A percentile compares a stretch with the other conserved stretches of the same genome.
Conservation (phyloP, 2,113 vertebrate species). For the Riparia riparia region DNA sequence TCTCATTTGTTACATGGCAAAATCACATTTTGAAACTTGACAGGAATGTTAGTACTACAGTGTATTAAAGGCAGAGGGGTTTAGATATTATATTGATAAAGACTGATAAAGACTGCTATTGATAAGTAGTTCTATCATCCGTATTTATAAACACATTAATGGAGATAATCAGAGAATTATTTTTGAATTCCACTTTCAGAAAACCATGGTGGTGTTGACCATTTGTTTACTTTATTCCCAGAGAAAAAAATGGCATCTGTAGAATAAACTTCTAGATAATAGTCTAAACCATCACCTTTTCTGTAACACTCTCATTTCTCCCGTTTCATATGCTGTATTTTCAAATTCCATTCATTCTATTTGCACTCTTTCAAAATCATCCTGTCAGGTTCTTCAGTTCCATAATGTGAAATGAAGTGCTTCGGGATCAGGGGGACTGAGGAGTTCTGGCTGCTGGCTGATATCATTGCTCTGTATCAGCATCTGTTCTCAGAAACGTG, state of each 20-base stretch:
- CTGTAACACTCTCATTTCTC: neutral
- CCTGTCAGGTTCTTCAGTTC: neutral
- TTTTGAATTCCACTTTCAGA: neutral
- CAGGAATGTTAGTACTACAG: neutral
- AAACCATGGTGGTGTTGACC: neutral
- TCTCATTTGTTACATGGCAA: neutral
- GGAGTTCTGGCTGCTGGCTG: neutral
- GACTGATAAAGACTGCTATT: neutral
- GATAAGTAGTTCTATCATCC: neutral
- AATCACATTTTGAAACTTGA: neutral
- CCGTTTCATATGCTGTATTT: neutral
- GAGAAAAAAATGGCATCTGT: neutral
- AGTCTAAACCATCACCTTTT: neutral
- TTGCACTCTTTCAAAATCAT: neutral
- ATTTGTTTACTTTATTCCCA: neutral
- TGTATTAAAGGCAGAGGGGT: neutral
- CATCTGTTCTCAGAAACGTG: neutral
- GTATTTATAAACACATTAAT: neutral
- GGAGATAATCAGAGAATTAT: neutral
- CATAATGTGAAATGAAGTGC: neutral
- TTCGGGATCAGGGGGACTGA: accelerated
- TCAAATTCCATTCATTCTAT: neutral
- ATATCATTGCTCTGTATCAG: neutral
- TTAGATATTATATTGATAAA: neutral
- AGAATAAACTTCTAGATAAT: neutral